Base-by-base conservation (phyloP, 1,140 invertebrate genomes). In the Homalodisca vitripennis region DNA sequence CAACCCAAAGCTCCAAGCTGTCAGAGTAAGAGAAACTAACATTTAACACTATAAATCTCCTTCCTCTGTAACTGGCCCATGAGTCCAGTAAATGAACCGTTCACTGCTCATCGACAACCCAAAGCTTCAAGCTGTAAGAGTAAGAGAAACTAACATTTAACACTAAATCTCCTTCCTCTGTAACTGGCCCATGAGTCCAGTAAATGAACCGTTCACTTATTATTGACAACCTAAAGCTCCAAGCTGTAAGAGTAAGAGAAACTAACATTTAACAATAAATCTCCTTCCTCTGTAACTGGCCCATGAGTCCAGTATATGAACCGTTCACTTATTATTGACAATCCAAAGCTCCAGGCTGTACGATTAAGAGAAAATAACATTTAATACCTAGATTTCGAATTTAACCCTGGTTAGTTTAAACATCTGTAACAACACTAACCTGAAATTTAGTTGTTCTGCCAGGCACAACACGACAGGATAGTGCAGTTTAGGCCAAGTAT, bases 141-240 rank as follows among this genome's bases (percentile, higher is more conserved):
- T n/a, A n/a, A n/a, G n/a, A n/a, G n/a, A n/a, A n/a, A n/a, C n/a
- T n/a, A n/a, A n/a, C n/a, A n/a, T n/a, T n/a, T n/a, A n/a, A n/a
- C n/a, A n/a, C n/a, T n/a, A n/a, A n/a, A n/a, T n/a, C n/a, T n/a
- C n/a, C n/a, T n/a, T n/a, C n/a, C n/a, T n/a, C n/a, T 46, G 10
- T n/a, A 46, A 46, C n/a, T 46, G n/a, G 10, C n/a, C n/a, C n/a
- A n/a, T 79, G 14, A 85, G 67, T 0, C 84, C 84, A 73, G 82
- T 78, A 68, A 85, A 86, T 0, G 83, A 79, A 0, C 83, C 84
- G 72, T 86, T 85, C 0, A 68, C 73, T 62, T 83, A 34, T 82
- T 75, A 53, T 82, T 79, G 32, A 82, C 79, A 71, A 83, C 81
- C 34, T 75, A 78, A 57, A 84, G 73, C 51, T 84, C 80, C 47